Evolutionary conservation across 1,140 invertebrate genomes (phyloP).

Genomic region (Lanistes nyassanus): DNA sequence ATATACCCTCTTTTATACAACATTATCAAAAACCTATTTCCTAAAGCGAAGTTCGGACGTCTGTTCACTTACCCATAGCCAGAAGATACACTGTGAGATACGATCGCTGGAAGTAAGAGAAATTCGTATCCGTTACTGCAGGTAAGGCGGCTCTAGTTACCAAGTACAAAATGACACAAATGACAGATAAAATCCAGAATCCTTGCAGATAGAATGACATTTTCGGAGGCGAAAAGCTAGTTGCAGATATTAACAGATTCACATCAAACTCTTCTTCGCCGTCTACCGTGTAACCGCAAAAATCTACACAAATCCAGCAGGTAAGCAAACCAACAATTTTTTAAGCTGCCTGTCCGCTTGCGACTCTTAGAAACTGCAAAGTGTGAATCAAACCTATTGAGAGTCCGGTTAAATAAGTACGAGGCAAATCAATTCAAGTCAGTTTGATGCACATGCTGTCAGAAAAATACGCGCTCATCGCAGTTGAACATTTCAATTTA

Average conservation of each 20-base stretch:
- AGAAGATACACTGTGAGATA: slow-evolving; percentile 75
- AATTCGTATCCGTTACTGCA: slow-evolving; percentile 59
- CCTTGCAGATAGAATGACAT: slow-evolving; percentile 62
- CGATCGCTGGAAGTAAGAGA: slow-evolving; percentile 71
- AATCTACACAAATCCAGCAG: not conserved
- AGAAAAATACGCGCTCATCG: too few species aligned
- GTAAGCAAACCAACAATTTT: not conserved
- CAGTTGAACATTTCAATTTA: too few species aligned
- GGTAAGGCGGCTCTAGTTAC: slow-evolving; percentile 55
- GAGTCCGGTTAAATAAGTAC: too few species aligned
- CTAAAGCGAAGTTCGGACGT: not conserved
- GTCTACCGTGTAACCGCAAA: too few species aligned
- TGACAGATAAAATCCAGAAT: slow-evolving; percentile 53
- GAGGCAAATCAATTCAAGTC: too few species aligned
- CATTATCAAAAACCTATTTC: not conserved
- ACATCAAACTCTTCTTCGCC: too few species aligned
- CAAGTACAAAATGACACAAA: slow-evolving; percentile 61
- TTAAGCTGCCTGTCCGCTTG: not conserved
- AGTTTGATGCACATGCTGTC: too few species aligned
- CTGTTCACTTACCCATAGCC: slow-evolving; percentile 69
- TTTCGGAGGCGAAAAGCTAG: slow-evolving; percentile 8
- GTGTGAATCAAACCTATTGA: not conserved
- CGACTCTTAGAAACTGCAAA: not conserved
- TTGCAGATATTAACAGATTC: not conserved
- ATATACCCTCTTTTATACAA: not conserved